A percentile compares a stretch with the other conserved stretches of the same genome.
These are phyloP conservation scores for Suricata suricatta DNA, from an alignment of 2,113 vertebrate genomes.

Conservation along the genomic window DNA sequence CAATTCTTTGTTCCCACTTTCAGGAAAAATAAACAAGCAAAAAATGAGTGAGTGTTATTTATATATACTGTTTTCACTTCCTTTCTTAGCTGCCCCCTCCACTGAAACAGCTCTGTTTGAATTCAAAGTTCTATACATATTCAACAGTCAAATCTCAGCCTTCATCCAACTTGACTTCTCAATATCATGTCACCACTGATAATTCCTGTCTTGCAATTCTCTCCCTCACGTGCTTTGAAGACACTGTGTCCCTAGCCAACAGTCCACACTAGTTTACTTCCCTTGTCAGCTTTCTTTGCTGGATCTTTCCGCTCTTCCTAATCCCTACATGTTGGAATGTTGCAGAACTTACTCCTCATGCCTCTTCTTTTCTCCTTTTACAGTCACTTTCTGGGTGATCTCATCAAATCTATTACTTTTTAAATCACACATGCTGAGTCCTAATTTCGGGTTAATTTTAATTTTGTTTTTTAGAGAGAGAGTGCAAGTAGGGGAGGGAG, in stretches of 20 bases:
- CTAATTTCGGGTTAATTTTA: background rate
- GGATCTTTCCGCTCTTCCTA: background rate
- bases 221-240: background rate
- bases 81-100: background rate
- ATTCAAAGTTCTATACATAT: background rate
- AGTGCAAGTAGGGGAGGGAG: no score
- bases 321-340: background rate
- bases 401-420: background rate
- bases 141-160: background rate
- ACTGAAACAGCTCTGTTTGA: background rate
- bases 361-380: background rate
- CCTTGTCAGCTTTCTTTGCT: background rate
- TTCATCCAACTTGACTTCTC: background rate
- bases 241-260: background rate
- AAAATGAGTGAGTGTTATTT: background rate
- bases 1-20: background rate
- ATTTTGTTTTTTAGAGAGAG: no score
- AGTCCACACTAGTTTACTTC: background rate
- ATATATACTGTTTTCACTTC: background rate
- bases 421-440: background rate
- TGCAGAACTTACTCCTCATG: background rate
- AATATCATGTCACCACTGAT: background rate
- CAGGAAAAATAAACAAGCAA: background rate
- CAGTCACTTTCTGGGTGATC: background rate
- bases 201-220: background rate